Percentiles rank a stretch among this genome's conserved stretches.
phyloP scores from a whole-genome alignment of 2,113 vertebrate species.

The Cebus imitator region DNA sequence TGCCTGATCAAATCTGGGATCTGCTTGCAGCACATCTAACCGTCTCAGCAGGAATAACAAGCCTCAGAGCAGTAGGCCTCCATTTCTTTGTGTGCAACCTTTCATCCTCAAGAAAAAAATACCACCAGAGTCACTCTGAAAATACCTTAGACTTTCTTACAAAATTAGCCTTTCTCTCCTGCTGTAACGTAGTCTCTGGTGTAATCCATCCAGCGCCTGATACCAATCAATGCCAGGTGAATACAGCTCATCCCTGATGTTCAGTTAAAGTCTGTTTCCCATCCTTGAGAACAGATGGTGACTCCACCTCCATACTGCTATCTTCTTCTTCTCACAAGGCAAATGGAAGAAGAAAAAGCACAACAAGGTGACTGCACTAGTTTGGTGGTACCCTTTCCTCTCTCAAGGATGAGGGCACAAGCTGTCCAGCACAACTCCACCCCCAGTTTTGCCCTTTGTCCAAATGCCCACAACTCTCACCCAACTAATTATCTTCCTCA shows the following conservation, averaged over 20 bases:
- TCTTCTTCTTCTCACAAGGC: background rate
- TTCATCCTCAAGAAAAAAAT: slow-evolving; percentile 22
- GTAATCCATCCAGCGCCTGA: background rate
- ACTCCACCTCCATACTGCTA: background rate
- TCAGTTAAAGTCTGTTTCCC: background rate
- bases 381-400: background rate
- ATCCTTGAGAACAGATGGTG: slow-evolving; percentile 10
- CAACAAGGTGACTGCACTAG: background rate
- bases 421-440: background rate
- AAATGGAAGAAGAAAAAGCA: background rate
- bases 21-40: background rate
- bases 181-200: background rate
- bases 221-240: background rate
- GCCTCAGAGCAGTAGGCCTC: background rate
- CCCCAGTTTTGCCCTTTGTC: background rate
- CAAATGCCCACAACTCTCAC: background rate
- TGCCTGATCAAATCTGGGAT: slow-evolving; percentile 4
- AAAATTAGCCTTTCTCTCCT: slow-evolving; percentile 23
- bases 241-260: background rate
- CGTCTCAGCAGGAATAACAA: slow-evolving; percentile 27
- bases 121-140: background rate
- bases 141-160: background rate
- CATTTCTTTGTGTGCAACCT: background rate
- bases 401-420: background rate
- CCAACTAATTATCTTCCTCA: background rate